These are phyloP conservation scores for Oreochromis tanganicae DNA, from an alignment of 2,113 vertebrate species.

Conservation along the genomic window DNA sequence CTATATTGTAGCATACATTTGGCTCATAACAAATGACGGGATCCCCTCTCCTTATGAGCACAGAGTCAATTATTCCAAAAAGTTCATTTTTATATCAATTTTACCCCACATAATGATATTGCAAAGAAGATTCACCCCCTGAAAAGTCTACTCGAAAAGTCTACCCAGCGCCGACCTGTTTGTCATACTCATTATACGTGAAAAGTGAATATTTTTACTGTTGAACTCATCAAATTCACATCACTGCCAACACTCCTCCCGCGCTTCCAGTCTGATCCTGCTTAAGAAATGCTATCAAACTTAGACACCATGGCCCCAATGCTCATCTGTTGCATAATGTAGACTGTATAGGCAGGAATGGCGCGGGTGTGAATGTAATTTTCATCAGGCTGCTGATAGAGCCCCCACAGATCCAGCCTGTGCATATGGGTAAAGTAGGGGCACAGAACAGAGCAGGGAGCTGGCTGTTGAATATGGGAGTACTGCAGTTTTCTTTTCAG, in stretches of 20 bases:
- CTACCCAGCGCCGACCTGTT: slow-evolving; percentile 31
- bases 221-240: slow-evolving; percentile 73
- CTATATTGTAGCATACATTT: slow-evolving; percentile 97
- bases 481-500: slow-evolving; percentile 19
- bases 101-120: slow-evolving; percentile 54
- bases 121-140: slow-evolving; percentile 18
- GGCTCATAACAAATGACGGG: slow-evolving; percentile 80
- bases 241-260: slow-evolving; percentile 58
- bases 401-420: slow-evolving; percentile 34
- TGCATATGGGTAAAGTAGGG: slow-evolving; percentile 28
- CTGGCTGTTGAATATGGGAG: slow-evolving; percentile 44
- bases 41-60: slow-evolving; percentile 72
- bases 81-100: slow-evolving; percentile 76
- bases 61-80: slow-evolving; percentile 75
- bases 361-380: slow-evolving; percentile 63
- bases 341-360: slow-evolving; percentile 58
- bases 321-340: slow-evolving; percentile 74
- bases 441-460: slow-evolving; percentile 34
- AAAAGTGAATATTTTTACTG: slow-evolving; percentile 71
- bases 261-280: slow-evolving; percentile 61
- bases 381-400: slow-evolving; percentile 62
- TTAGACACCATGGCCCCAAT: slow-evolving; percentile 63
- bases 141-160: slow-evolving; percentile 29
- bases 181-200: slow-evolving; percentile 56
- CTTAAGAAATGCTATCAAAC: slow-evolving; percentile 67